Evolutionary conservation across 1,140 invertebrate genomes (phyloP).

Genomic region (Ruditapes philippinarum): DNA sequence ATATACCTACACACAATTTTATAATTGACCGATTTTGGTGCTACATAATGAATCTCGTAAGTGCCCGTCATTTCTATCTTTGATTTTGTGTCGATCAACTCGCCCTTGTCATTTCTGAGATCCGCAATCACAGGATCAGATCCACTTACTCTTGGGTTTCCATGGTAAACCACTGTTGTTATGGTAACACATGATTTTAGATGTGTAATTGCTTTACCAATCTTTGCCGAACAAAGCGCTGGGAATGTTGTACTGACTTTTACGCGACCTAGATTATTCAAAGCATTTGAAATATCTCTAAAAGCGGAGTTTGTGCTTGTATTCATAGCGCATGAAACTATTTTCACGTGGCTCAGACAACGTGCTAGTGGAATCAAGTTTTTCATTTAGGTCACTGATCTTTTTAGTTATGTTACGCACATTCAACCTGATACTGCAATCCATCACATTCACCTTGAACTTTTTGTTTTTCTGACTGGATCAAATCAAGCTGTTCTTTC

Average conservation of each 20-base stretch:
- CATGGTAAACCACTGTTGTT: conserved; percentile 95
- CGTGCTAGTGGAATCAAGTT: conserved; percentile 93
- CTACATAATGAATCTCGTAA: conserved; percentile 90
- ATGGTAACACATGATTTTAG: conserved; percentile 91
- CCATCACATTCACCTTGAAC: conserved; percentile 96
- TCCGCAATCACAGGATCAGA: conserved; percentile 94
- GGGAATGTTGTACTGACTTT: conserved; percentile 95
- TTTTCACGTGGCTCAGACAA: conserved; percentile 96
- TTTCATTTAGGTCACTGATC: conserved; percentile 95
- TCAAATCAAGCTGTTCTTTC: conserved; percentile 95
- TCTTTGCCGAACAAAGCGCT: conserved; percentile 88
- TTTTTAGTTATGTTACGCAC: conserved; percentile 96
- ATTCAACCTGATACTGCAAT: conserved; percentile 96
- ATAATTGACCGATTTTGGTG: conserved; percentile 88
- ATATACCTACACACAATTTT: conserved; percentile 93
- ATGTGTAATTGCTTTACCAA: conserved; percentile 90
- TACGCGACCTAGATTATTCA: conserved; percentile 88
- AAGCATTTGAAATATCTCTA: conserved; percentile 85
- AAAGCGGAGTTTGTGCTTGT: conserved; percentile 88
- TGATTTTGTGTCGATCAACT: conserved; percentile 86
- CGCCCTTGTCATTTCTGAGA: conserved; percentile 86
- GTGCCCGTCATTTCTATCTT: conserved; percentile 91
- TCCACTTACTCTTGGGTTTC: conserved; percentile 91
- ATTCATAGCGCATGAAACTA: conserved; percentile 95
- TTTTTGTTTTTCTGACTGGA: conserved; percentile 95